phyloP scores from a whole-genome alignment of 2,888 invertebrate species.

The Trichogramma dendrolimi region DNA sequence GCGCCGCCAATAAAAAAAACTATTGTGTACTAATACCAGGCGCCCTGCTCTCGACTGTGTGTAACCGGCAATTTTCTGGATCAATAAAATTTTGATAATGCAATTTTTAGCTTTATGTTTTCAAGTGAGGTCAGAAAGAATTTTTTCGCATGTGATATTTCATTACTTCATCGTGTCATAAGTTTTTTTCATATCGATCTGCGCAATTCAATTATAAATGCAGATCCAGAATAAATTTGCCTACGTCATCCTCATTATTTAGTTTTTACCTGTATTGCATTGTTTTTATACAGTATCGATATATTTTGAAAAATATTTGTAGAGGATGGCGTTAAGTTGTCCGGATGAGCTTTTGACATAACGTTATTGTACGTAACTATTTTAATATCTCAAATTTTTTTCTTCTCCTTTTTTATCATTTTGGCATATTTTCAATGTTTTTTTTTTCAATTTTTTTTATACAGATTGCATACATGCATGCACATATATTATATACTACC shows the following conservation, averaged over 20 bases:
- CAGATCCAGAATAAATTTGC: constrained; percentile 36
- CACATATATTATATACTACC: no score
- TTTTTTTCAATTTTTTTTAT: no score
- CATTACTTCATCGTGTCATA: background rate
- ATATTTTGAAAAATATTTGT: background rate
- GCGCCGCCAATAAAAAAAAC: constrained; percentile 45
- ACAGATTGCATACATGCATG: no score
- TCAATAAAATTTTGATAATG: constrained; percentile 8
- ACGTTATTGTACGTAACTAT: constrained; percentile 13
- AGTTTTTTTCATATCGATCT: background rate
- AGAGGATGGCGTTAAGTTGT: constrained; percentile 27
- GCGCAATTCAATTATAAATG: background rate
- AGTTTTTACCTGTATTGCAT: background rate
- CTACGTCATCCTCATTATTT: constrained; percentile 40
- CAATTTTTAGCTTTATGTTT: background rate
- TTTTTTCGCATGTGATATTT: background rate
- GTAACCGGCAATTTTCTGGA: constrained; percentile 33
- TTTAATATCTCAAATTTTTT: no score
- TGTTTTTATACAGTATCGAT: background rate
- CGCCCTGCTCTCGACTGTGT: constrained; percentile 43
- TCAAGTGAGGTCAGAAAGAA: background rate
- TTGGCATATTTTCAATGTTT: no score
- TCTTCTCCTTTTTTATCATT: no score
- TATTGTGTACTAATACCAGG: constrained; percentile 51
- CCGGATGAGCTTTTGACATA: constrained; percentile 28